These are phyloP conservation scores for Pseudomugil tenellus DNA, from an alignment of 2,797 vertebrate genomes.

Conservation along the genomic window DNA sequence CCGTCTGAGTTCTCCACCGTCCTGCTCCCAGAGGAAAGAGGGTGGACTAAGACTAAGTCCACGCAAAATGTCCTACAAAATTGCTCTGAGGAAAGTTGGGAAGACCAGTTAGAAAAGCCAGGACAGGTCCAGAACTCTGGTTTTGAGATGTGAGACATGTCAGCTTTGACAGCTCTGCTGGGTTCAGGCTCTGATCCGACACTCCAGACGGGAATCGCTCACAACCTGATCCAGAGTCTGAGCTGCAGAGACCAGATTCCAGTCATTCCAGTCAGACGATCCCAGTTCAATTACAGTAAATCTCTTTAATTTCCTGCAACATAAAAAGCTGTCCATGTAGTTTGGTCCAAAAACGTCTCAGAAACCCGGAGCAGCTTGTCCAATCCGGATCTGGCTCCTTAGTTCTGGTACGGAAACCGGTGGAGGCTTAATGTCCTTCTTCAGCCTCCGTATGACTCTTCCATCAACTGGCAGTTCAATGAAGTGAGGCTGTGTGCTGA, in stretches of 20 bases:
- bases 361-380: not conserved
- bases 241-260: not conserved
- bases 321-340: not conserved
- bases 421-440: no score
- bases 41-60: constrained; percentile 28
- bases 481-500: no score
- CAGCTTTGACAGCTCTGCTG: no score
- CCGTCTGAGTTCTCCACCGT: constrained; percentile 25
- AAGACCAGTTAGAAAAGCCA: no score
- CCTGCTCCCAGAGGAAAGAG: constrained; percentile 24
- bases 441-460: no score
- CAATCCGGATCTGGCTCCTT: not conserved
- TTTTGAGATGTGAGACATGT: no score
- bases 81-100: no score
- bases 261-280: not conserved
- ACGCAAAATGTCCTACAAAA: not conserved
- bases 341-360: not conserved
- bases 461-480: no score
- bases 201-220: no score
- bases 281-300: not conserved
- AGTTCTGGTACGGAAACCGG: no score
- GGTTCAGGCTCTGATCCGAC: no score
- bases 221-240: not conserved
- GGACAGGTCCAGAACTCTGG: no score
- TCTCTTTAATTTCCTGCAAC: constrained; percentile 1